Evolutionary conservation across 2,888 invertebrate genomes (phyloP).

Genomic region (Rhopalosiphum nymphaeae): DNA sequence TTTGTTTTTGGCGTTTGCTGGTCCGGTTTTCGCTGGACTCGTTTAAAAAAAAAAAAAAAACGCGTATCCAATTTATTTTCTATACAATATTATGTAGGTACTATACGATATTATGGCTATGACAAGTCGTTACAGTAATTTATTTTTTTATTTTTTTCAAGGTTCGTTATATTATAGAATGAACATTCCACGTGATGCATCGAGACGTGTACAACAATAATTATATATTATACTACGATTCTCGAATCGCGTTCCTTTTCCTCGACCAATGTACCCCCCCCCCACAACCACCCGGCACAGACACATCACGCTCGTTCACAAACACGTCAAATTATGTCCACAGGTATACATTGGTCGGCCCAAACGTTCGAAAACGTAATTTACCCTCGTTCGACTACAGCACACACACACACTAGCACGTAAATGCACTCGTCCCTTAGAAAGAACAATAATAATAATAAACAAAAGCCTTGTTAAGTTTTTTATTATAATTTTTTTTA

Average conservation of each 20-base stretch:
- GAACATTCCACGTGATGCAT: neutral
- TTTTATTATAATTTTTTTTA: neutral
- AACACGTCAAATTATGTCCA: neutral
- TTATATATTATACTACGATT: slow-evolving; percentile 9
- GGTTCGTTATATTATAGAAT: neutral
- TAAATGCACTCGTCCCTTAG: neutral
- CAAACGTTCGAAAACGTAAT: neutral
- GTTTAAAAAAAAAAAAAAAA: slow-evolving; percentile 12
- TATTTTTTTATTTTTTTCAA: slow-evolving; percentile 21
- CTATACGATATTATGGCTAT: neutral
- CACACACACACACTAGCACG: neutral
- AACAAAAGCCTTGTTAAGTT: slow-evolving; percentile 32
- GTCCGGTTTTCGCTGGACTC: neutral
- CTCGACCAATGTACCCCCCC: neutral
- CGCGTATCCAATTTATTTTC: slow-evolving; percentile 1
- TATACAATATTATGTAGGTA: neutral
- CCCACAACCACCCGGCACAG: neutral
- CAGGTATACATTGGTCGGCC: neutral
- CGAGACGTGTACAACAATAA: slow-evolving; percentile 18
- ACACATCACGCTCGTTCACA: neutral
- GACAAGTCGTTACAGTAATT: slow-evolving; percentile 18
- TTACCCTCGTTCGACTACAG: neutral
- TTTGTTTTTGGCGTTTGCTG: neutral
- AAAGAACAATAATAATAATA: slow-evolving; percentile 2
- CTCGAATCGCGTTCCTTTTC: neutral